Conservation (phyloP, 2,113 vertebrate species). For the Eolophus roseicapilla region DNA sequence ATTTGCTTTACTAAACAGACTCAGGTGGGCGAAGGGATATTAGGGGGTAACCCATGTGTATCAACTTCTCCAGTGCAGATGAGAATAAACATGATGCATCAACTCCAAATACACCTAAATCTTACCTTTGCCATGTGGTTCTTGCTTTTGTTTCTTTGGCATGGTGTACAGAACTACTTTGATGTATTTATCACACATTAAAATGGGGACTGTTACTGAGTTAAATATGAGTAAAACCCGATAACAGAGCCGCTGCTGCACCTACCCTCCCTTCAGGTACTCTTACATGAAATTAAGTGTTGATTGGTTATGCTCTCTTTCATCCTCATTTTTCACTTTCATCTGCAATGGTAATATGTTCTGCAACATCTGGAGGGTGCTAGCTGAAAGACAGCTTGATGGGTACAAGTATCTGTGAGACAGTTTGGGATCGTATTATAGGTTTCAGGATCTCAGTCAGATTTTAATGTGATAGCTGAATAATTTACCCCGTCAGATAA, state of each 20-base stretch:
- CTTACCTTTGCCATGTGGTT: accelerated
- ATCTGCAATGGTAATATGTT: background rate
- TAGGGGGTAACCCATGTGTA: background rate
- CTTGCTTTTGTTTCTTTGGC: background rate
- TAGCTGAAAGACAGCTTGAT: background rate
- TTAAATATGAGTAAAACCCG: background rate
- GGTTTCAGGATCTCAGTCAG: background rate
- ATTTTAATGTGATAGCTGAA: background rate
- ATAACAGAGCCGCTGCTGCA: background rate
- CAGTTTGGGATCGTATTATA: background rate
- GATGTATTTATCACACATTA: background rate
- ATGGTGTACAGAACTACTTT: accelerated
- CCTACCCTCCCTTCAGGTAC: background rate
- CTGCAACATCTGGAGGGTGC: background rate
- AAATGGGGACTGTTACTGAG: background rate
- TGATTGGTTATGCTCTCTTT: background rate
- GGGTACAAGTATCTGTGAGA: background rate
- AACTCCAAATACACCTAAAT: background rate
- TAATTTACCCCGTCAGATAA: background rate
- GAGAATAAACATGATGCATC: background rate
- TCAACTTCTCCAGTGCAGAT: background rate
- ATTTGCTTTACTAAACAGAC: background rate
- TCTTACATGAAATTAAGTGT: background rate
- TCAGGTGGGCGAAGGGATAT: background rate
- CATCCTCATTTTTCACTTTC: background rate